Evolutionary conservation across 2,113 vertebrate species (phyloP).

Genomic region (Paramormyrops kingsleyae): DNA sequence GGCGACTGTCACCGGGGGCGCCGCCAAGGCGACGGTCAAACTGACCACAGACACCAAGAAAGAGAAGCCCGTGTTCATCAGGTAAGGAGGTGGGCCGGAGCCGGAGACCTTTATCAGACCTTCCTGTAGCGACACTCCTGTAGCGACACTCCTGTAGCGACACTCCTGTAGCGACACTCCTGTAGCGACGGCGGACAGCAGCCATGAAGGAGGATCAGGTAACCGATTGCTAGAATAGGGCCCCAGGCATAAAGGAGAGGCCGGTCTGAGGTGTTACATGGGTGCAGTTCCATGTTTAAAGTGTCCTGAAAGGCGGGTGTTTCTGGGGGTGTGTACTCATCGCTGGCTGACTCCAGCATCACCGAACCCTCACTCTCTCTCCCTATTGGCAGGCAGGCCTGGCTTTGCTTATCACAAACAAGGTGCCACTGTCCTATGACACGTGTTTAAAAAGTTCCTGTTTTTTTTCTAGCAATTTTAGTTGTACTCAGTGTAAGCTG

Average conservation of each 20-base stretch:
- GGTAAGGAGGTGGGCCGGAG: slow-evolving; percentile 40
- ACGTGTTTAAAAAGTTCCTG: neutral
- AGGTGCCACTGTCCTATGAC: neutral
- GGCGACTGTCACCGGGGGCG: too few species aligned
- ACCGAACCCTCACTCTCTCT: neutral
- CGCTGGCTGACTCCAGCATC: neutral
- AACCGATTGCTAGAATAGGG: neutral
- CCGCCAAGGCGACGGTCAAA: slow-evolving; percentile 56
- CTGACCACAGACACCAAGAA: slow-evolving; percentile 33
- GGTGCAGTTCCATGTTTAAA: neutral
- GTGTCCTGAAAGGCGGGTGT: neutral
- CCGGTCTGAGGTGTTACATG: neutral
- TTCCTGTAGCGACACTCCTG: neutral
- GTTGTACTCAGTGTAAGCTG: neutral
- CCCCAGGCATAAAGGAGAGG: neutral
- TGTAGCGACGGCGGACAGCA: neutral
- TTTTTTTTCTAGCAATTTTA: neutral
- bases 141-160: neutral
- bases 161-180: neutral
- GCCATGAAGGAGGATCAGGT: neutral
- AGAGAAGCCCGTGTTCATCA: slow-evolving; percentile 46
- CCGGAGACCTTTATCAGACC: neutral
- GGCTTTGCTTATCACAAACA: neutral
- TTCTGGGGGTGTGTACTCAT: neutral
- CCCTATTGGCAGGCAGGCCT: neutral